Conservation (phyloP, 2,113 vertebrate species). For the Pungitius pungitius region DNA sequence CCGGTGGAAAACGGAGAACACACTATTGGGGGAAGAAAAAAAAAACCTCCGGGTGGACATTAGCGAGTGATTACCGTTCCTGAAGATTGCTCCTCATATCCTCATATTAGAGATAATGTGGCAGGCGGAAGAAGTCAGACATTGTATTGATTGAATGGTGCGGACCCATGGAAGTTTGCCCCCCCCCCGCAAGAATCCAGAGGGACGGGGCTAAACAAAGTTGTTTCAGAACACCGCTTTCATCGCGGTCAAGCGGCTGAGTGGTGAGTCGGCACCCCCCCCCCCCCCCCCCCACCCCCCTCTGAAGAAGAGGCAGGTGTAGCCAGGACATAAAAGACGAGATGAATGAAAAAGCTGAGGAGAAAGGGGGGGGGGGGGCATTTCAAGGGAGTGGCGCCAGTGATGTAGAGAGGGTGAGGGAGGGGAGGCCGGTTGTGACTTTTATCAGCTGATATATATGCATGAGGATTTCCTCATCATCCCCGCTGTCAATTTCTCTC, state of each 20-base stretch:
- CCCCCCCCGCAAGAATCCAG: conserved; percentile 12
- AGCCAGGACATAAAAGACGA: conserved; percentile 41
- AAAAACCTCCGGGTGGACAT: conserved; percentile 16
- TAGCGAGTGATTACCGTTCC: conserved; percentile 23
- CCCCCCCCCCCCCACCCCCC: neutral
- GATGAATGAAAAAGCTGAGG: conserved; percentile 50
- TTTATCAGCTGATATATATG: conserved; percentile 78
- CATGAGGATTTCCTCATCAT: conserved; percentile 74
- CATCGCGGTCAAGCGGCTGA: conserved; percentile 39
- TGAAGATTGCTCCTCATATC: conserved; percentile 2
- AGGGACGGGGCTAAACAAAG: conserved; percentile 40
- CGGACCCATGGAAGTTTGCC: neutral
- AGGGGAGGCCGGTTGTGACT: conserved; percentile 37
- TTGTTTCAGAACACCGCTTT: conserved; percentile 51
- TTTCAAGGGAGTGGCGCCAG: conserved; percentile 36
- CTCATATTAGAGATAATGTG: neutral
- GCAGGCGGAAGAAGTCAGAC: neutral
- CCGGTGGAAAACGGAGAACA: conserved; percentile 25
- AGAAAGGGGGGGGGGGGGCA: neutral
- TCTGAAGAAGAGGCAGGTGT: conserved; percentile 42
- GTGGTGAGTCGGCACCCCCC: conserved; percentile 26
- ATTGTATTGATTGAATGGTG: conserved; percentile 3
- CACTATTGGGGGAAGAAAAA: conserved; percentile 2
- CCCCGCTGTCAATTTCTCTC: conserved; percentile 47
- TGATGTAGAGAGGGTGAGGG: neutral